These are phyloP conservation scores for Galbula dea DNA, from an alignment of 2,113 vertebrate species.

Conservation along the genomic window DNA sequence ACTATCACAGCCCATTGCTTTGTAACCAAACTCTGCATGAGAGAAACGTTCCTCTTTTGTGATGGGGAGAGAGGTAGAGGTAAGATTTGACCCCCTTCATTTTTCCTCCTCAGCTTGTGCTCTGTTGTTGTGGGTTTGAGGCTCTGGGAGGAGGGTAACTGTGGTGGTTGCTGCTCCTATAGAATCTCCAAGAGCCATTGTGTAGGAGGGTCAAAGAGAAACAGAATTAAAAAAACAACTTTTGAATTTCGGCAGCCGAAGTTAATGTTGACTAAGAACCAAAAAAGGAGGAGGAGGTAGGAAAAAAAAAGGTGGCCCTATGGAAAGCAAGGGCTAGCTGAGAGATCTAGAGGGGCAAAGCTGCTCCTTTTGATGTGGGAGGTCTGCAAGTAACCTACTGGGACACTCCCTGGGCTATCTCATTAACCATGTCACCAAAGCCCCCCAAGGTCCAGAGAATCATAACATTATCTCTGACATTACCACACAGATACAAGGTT, in stretches of 20 bases:
- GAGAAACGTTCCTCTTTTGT: not conserved
- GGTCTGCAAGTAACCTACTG: conserved; percentile 88
- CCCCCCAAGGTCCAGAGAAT: conserved; percentile 86
- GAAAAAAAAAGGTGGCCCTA: not conserved
- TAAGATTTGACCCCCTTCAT: not conserved
- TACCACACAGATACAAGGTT: conserved; percentile 90
- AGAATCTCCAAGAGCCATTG: conserved; percentile 57
- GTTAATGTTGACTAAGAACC: conserved; percentile 73
- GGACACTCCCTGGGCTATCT: conserved; percentile 87
- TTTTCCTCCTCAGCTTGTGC: not conserved
- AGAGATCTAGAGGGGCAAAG: conserved; percentile 74
- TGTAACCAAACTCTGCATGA: conserved; percentile 27
- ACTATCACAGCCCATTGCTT: not conserved
- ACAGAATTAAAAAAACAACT: conserved; percentile 73
- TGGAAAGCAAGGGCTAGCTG: conserved; percentile 70
- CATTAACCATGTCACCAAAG: conserved; percentile 99
- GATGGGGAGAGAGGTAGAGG: not conserved
- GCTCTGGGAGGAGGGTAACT: not conserved
- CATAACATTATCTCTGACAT: conserved; percentile 97
- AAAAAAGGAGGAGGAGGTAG: not conserved
- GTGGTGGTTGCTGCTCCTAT: not conserved
- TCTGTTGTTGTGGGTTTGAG: not conserved
- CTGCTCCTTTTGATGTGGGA: conserved; percentile 95
- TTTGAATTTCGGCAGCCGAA: conserved; percentile 71
- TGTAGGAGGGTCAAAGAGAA: conserved; percentile 69